Percentiles rank a stretch among this genome's conserved stretches.
Evolutionary conservation across 2,797 vertebrate genomes (phyloP).

Genomic region (Uromys caudimaculatus): DNA sequence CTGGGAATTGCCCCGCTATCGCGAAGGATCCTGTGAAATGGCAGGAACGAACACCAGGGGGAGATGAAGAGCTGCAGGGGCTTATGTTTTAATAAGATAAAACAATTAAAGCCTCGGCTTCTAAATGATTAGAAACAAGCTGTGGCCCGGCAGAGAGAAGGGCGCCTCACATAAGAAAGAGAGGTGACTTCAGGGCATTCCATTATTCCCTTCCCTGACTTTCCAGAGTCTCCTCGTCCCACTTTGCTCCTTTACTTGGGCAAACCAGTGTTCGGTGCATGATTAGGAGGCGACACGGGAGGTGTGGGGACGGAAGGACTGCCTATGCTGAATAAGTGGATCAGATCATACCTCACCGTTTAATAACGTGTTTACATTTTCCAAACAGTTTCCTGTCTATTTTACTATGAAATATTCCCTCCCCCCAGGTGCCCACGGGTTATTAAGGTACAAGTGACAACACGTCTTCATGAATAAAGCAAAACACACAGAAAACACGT

Average conservation of each 20-base stretch:
- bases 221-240: background rate
- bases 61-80: constrained; percentile 68
- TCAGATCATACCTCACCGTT: background rate
- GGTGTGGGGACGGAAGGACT: background rate
- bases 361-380: constrained; percentile 56
- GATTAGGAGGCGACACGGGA: fast-evolving
- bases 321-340: background rate
- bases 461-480: background rate
- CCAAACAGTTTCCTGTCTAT: constrained; percentile 55
- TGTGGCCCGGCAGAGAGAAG: fast-evolving
- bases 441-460: background rate
- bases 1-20: background rate
- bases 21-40: background rate
- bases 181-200: background rate
- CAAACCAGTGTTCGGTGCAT: background rate
- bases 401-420: constrained; percentile 27
- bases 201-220: background rate
- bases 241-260: background rate
- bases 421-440: background rate
- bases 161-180: background rate
- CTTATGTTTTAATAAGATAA: background rate
- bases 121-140: background rate
- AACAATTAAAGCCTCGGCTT: background rate
- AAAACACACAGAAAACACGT: background rate
- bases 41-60: constrained; percentile 61